Evolutionary conservation across 1,140 invertebrate genomes (phyloP), one percentile per base, ranked within the genome.

Genomic region (Meteorus sp.): DNA sequence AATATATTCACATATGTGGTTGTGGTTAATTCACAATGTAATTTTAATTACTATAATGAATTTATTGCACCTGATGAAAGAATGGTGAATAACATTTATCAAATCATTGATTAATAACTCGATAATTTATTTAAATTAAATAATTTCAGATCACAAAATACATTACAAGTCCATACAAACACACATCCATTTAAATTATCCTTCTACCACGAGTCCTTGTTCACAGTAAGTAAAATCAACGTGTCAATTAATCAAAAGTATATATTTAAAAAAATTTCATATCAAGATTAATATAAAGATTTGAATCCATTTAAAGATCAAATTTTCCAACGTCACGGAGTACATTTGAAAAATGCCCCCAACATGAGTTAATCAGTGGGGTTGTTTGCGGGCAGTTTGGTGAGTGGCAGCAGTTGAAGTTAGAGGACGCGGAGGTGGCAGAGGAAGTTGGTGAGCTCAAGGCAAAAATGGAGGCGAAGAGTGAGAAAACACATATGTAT

Each of bases 301-400:
- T n/a, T n/a, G n/a, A n/a, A n/a, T n/a, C n/a, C 13, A 43, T 13
- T 8, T 44, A 44, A 6, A 19, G 7, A 44, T 13, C 19, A 2
- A 44, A 19, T 44, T 44, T 44, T 44, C 41, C 41, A 23, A 2
- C 41, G 41, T 44, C 41, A 44, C 19, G 41, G 44, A 25, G 33
- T 41, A 47, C n/a, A n/a, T 45, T 59, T 60, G 64, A 68, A 68
- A 68, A 68, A 67, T 65, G 60, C 58, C 60, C 48, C 8, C 23
- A 13, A 48, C 15, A 9, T 20, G 20, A 20, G 15, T 7, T 19
- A 20, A 44, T 13, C 17, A 5, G 22, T 8, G 27, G 23, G 20
- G 45, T 25, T 13, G 43, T 45, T 22, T 15, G n/a, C n/a, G 20
- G 20, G 20, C 22, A 22, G 45, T 48, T 22, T 45, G 22, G 15